phyloP scores from a whole-genome alignment of 2,797 vertebrate genomes.

The Peromyscus nudipes region DNA sequence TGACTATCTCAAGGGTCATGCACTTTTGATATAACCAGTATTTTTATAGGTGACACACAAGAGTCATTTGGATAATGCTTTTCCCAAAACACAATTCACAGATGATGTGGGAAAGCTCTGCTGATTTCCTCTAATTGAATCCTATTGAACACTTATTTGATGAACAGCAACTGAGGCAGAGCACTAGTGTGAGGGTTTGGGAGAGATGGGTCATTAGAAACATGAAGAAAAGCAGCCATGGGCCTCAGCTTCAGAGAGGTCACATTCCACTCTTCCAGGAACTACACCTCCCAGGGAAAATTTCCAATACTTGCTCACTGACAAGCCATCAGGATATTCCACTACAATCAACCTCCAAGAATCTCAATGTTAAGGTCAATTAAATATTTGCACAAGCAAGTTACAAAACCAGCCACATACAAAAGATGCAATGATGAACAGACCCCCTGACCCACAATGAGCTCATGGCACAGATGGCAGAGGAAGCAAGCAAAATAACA shows the following conservation, averaged over 20 bases:
- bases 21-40: neutral
- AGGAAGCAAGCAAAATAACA: neutral
- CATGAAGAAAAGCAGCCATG: neutral
- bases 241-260: neutral
- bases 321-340: neutral
- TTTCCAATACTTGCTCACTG: neutral
- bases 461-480: neutral
- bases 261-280: neutral
- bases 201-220: neutral
- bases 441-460: neutral
- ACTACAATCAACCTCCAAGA: neutral
- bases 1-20: neutral
- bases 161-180: neutral
- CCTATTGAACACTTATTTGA: neutral
- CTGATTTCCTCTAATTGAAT: neutral
- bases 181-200: neutral
- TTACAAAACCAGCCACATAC: neutral
- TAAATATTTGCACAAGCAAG: conserved; percentile 8
- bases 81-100: neutral
- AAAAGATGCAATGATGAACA: neutral
- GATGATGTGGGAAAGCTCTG: neutral
- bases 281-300: neutral
- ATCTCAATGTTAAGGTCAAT: neutral
- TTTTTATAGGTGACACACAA: neutral
- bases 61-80: neutral